phyloP scores from a whole-genome alignment of 2,888 invertebrate genomes.

The Ceratothoa steindachneri region DNA sequence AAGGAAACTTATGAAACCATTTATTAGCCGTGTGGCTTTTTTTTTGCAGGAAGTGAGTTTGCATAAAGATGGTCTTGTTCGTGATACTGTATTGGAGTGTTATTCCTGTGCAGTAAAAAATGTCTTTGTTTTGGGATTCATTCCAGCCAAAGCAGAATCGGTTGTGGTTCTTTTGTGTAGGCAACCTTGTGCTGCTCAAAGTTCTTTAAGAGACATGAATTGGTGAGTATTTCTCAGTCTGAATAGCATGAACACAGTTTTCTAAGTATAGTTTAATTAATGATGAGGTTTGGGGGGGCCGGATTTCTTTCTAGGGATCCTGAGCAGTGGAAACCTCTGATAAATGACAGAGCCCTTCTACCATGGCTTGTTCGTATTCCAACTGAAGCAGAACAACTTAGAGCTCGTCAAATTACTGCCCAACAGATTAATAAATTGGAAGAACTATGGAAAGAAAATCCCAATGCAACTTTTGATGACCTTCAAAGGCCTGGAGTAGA shows the following conservation, averaged over 20 bases:
- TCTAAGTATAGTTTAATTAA: slow-evolving; percentile 10
- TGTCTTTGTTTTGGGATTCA: slow-evolving; percentile 96
- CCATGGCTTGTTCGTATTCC: slow-evolving; percentile 98
- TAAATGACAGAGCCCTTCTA: slow-evolving; percentile 90
- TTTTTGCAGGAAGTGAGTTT: slow-evolving; percentile 80
- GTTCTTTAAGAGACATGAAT: slow-evolving; percentile 96
- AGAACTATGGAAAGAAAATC: slow-evolving; percentile 97
- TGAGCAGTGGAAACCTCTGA: slow-evolving; percentile 96
- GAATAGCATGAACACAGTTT: too few relatives aligned
- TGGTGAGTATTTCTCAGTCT: slow-evolving; percentile 64
- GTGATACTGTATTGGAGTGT: slow-evolving; percentile 95
- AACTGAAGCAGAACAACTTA: slow-evolving; percentile 88
- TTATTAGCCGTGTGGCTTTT: too few relatives aligned
- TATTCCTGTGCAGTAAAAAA: slow-evolving; percentile 98
- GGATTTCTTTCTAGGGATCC: slow-evolving; percentile 66
- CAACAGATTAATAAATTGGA: slow-evolving; percentile 96
- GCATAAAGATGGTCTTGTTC: slow-evolving; percentile 93
- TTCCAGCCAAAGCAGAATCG: slow-evolving; percentile 97
- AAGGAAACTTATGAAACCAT: too few relatives aligned
- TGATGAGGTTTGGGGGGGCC: neutral
- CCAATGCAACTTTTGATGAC: slow-evolving; percentile 96
- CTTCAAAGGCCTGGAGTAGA: slow-evolving; percentile 96
- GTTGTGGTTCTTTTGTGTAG: slow-evolving; percentile 94
- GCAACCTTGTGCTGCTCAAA: slow-evolving; percentile 96
- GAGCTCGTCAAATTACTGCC: slow-evolving; percentile 93